Evolutionary conservation across 2,888 invertebrate species (phyloP).

Genomic region (Anaspis maculata): DNA sequence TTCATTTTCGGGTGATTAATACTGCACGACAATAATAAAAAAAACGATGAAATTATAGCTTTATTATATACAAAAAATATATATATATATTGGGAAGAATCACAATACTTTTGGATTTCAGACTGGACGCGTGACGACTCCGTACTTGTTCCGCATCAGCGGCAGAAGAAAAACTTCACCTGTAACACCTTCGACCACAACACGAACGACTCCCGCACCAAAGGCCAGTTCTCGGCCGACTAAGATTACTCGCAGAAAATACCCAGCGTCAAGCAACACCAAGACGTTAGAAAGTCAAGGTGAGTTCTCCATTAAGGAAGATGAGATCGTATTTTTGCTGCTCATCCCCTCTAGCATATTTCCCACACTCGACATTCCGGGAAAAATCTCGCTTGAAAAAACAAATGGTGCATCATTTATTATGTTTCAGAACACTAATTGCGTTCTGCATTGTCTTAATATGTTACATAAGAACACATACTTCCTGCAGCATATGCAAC

Average conservation of each 20-base stretch:
- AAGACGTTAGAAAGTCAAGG: slow-evolving; percentile 33
- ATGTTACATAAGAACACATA: no score
- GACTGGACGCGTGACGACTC: slow-evolving; percentile 12
- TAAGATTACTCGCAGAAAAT: slow-evolving; percentile 28
- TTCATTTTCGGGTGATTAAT: no score
- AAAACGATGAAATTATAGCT: no score
- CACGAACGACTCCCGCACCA: slow-evolving; percentile 15
- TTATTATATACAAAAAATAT: not conserved
- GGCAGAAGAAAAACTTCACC: slow-evolving; percentile 22
- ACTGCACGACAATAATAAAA: no score
- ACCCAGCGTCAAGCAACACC: slow-evolving; percentile 17
- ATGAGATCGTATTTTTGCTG: no score
- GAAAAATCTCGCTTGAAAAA: no score
- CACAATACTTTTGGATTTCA: slow-evolving; percentile 8
- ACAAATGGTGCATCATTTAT: no score
- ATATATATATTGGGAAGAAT: slow-evolving; percentile 1
- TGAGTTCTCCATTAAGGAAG: slow-evolving; percentile 20
- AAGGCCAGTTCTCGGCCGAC: slow-evolving; percentile 23
- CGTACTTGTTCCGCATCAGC: slow-evolving; percentile 20
- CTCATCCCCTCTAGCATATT: no score
- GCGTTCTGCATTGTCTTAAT: no score
- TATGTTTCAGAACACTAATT: no score
- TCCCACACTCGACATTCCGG: no score
- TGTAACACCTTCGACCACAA: slow-evolving; percentile 10
- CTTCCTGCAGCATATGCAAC: no score